Conservation (phyloP, 2,113 vertebrate genomes). For the Neoarius graeffei region DNA sequence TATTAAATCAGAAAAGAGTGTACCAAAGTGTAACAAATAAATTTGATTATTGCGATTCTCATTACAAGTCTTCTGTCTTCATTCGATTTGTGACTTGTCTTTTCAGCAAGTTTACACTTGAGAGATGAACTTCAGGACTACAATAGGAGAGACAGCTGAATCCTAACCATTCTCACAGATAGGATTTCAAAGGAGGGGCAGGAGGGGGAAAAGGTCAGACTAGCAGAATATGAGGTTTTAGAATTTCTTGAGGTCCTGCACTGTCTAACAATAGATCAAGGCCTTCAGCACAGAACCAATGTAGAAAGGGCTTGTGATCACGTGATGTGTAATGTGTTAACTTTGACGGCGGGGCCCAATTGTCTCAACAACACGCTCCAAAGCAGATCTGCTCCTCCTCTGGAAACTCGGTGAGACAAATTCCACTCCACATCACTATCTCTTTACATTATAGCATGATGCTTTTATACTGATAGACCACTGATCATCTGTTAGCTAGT, state of each 20-base stretch:
- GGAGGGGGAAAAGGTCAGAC: slow-evolving; percentile 9
- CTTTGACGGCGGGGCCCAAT: slow-evolving; percentile 51
- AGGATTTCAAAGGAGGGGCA: slow-evolving; percentile 34
- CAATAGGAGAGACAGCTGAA: not conserved
- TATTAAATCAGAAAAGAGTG: not conserved
- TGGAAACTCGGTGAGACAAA: slow-evolving; percentile 40
- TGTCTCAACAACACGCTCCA: slow-evolving; percentile 4
- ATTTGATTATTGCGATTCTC: not conserved
- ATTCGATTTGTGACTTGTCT: not conserved
- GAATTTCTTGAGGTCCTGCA: slow-evolving; percentile 48
- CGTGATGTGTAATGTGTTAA: slow-evolving; percentile 67
- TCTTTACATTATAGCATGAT: not conserved
- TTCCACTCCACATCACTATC: slow-evolving; percentile 6
- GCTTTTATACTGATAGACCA: not conserved
- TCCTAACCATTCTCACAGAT: slow-evolving; percentile 13
- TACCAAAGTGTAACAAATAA: slow-evolving; percentile 27
- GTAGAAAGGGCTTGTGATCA: slow-evolving; percentile 64
- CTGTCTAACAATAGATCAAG: slow-evolving; percentile 71
- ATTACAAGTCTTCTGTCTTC: not conserved
- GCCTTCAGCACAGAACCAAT: slow-evolving; percentile 47
- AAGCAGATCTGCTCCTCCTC: slow-evolving; percentile 15
- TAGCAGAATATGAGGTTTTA: slow-evolving; percentile 49
- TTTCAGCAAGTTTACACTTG: not conserved
- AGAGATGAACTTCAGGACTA: slow-evolving; percentile 8
- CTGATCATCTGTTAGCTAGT: not conserved